Conservation (phyloP, 2,888 invertebrate genomes). For the Polylopha cassiicola region DNA sequence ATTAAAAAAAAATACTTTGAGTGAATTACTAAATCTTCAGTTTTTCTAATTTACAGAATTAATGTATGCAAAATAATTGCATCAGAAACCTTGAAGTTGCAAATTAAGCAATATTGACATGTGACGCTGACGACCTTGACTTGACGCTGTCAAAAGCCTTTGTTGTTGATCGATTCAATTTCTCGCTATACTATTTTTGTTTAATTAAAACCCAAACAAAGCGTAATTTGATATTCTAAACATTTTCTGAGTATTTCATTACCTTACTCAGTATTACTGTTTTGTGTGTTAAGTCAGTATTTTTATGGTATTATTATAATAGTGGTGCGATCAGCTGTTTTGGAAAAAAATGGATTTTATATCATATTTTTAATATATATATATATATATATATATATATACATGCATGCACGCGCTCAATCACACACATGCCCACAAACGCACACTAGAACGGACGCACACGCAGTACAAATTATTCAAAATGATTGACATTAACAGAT, state of each 20-base stretch:
- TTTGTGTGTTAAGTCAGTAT: slow-evolving; percentile 21
- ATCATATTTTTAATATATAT: slow-evolving; percentile 63
- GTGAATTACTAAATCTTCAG: no score
- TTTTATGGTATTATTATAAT: slow-evolving; percentile 17
- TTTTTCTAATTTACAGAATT: no score
- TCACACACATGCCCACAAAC: no score
- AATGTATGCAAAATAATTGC: no score
- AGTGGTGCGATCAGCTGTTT: slow-evolving; percentile 32
- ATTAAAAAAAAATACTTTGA: no score
- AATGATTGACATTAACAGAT: no score
- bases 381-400: no score
- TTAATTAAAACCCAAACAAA: slow-evolving; percentile 36
- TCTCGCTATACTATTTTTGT: slow-evolving; percentile 22
- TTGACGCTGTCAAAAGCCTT: slow-evolving; percentile 12
- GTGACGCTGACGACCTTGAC: slow-evolving; percentile 16
- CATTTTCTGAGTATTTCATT: slow-evolving; percentile 27
- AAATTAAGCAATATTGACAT: background rate
- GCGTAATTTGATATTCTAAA: slow-evolving; percentile 35
- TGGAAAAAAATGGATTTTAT: slow-evolving; percentile 53
- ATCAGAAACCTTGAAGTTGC: background rate
- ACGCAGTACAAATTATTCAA: no score
- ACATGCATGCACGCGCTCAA: no score
- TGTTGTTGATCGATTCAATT: slow-evolving; percentile 18
- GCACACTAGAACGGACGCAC: no score
- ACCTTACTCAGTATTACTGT: slow-evolving; percentile 29